Percentiles rank a stretch among this genome's conserved stretches.
phyloP scores from a whole-genome alignment of 2,797 vertebrate genomes.

The Sibirionetta formosa region DNA sequence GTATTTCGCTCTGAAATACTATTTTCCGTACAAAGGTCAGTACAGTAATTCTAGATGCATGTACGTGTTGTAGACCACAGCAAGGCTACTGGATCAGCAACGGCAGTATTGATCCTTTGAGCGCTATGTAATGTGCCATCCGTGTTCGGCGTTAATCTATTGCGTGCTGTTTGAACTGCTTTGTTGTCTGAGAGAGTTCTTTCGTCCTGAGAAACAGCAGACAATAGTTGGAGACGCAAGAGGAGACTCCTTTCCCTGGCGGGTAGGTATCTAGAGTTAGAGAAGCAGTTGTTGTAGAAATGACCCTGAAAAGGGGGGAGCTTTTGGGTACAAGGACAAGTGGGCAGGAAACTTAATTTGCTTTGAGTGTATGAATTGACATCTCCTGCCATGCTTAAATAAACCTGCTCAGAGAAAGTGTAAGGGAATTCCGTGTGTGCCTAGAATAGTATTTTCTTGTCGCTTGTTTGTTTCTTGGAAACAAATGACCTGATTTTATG shows the following conservation, averaged over 20 bases:
- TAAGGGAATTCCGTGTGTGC: background rate
- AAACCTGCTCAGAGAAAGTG: background rate
- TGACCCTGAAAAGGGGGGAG: conserved; percentile 35
- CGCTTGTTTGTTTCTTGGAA: background rate
- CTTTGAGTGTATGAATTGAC: conserved; percentile 64
- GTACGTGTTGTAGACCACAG: background rate
- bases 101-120: conserved; percentile 29
- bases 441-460: conserved; percentile 5
- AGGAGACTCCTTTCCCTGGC: background rate
- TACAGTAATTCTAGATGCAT: conserved; percentile 6
- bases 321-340: conserved; percentile 73
- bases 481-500: conserved; percentile 50
- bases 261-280: conserved; percentile 18
- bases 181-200: conserved; percentile 40
- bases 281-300: conserved; percentile 27
- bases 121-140: conserved; percentile 3
- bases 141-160: conserved; percentile 40
- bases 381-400: conserved; percentile 66
- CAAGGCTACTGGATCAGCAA: conserved; percentile 23
- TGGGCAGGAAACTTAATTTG: conserved; percentile 70
- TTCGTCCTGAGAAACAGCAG: conserved; percentile 32
- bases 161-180: conserved; percentile 10
- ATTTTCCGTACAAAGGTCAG: conserved; percentile 38
- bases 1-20: conserved; percentile 26
- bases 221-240: background rate